Base-by-base conservation (phyloP, 2,888 invertebrate species). In the Neoascia interrupta region DNA sequence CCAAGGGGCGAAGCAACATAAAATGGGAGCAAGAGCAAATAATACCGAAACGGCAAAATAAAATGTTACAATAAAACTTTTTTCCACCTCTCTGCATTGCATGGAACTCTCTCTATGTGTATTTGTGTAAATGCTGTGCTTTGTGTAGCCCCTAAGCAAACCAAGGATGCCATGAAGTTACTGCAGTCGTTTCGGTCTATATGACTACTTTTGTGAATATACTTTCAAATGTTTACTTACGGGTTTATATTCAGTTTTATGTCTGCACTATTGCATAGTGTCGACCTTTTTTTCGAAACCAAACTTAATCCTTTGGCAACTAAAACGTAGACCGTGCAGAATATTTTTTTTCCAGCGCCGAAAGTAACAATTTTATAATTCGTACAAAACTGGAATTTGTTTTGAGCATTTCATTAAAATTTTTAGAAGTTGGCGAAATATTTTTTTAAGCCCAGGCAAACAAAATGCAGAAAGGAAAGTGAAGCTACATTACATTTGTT, bases 51-150 rank as follows among this genome's bases (percentile, higher is more conserved):
- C 15, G 60, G 56, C 16, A 73, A 73, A 68, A 73, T 61, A 79
- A 73, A 79, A 66, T 54, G 66, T 68, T 60, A 68, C 68, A 79
- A 68, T 73, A 73, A 68, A 79, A 79, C 41, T 79, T 61, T 73
- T 68, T 73, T 73, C 73, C 79, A 79, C 79, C 79, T 79, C n/a
- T n/a, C 73, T 73, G 66, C 61, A 73, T 68, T 73, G n/a, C n/a
- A n/a, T n/a, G n/a, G n/a, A n/a, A n/a, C n/a, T n/a, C n/a, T n/a
- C n/a, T n/a, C n/a, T n/a, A n/a, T n/a, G 56, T 68, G 34, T 47
- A 51, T 45, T 45, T 53, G 66, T 66, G 79, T 61, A 41, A 54
- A 61, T 51, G 23, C 21, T 6, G 3, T 54, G 54, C 28, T 10
- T 18, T 16, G 47, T 39, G 41, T 61, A 54, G 79, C 70, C 58